A percentile compares a stretch with the other conserved stretches of the same genome.
Conservation (phyloP, 2,888 invertebrate genomes). For the Bhutanitis thaidina region DNA sequence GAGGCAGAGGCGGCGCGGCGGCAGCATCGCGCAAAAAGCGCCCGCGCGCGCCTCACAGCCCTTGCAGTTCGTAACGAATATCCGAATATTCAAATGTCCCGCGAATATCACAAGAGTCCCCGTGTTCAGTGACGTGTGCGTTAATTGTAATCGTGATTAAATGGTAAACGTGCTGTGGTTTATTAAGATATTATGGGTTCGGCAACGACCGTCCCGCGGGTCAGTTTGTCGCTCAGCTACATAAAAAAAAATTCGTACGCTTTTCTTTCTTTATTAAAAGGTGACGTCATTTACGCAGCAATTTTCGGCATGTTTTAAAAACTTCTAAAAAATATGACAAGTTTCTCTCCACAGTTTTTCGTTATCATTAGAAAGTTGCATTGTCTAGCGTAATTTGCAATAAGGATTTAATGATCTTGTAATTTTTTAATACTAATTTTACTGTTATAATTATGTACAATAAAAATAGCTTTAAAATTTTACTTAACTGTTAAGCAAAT, state of each 20-base stretch:
- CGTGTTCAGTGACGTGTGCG: slow-evolving; percentile 40
- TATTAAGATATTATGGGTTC: slow-evolving; percentile 62
- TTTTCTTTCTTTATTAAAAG: slow-evolving; percentile 66
- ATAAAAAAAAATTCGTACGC: slow-evolving; percentile 61
- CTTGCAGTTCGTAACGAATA: slow-evolving; percentile 27
- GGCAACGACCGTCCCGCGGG: slow-evolving; percentile 52
- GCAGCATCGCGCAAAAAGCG: slow-evolving; percentile 63
- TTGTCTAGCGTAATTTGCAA: slow-evolving; percentile 46
- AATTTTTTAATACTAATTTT: slow-evolving; percentile 32
- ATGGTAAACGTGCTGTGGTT: slow-evolving; percentile 16
- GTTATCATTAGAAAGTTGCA: slow-evolving; percentile 43
- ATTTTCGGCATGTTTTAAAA: slow-evolving; percentile 39
- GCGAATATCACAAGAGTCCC: slow-evolving; percentile 25
- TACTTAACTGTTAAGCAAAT: slow-evolving; percentile 32
- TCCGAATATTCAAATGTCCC: slow-evolving; percentile 30
- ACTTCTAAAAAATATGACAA: slow-evolving; percentile 25
- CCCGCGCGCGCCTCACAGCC: slow-evolving; percentile 57
- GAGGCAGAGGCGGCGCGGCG: slow-evolving; percentile 74
- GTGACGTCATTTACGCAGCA: slow-evolving; percentile 70
- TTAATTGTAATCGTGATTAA: slow-evolving; percentile 26
- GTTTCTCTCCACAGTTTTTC: slow-evolving; percentile 21
- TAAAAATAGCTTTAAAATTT: neutral
- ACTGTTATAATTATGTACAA: slow-evolving; percentile 3
- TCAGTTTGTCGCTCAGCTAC: slow-evolving; percentile 55
- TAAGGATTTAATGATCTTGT: slow-evolving; percentile 22